Evolutionary conservation across 2,888 invertebrate species (phyloP).

Genomic region (Cylindroiulus punctatus): DNA sequence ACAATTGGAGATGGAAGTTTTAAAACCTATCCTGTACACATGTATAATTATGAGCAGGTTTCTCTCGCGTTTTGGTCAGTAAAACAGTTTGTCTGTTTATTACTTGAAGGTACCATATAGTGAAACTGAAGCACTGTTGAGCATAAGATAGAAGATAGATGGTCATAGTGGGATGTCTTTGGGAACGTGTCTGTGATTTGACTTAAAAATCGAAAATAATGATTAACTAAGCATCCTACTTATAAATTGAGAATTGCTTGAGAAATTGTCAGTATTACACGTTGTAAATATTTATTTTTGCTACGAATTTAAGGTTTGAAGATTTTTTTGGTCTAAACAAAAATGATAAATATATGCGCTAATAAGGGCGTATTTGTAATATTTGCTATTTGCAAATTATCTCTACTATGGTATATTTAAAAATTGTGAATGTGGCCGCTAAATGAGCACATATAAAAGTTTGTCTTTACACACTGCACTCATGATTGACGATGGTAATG

Average conservation of each 20-base stretch:
- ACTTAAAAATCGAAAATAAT: conserved; percentile 2
- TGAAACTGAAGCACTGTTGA: conserved; percentile 27
- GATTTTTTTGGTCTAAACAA: neutral
- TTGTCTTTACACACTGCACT: neutral
- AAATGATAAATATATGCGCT: neutral
- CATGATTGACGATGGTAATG: conserved; percentile 2
- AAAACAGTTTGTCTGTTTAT: conserved; percentile 24
- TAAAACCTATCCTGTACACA: conserved; percentile 40
- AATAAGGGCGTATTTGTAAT: neutral
- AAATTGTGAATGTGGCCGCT: neutral
- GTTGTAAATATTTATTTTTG: neutral
- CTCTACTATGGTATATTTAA: neutral
- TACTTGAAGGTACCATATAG: conserved; percentile 43
- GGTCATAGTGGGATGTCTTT: neutral
- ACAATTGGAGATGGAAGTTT: conserved; percentile 47
- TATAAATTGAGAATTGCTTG: conserved; percentile 13
- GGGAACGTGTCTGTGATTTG: neutral
- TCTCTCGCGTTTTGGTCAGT: conserved; percentile 40
- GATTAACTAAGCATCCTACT: neutral
- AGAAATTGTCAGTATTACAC: conserved; percentile 10
- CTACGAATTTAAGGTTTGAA: neutral
- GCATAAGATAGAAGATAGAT: conserved; percentile 25
- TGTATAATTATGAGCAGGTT: conserved; percentile 43
- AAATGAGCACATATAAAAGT: neutral
- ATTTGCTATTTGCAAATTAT: neutral